Base-by-base conservation (phyloP, 2,888 invertebrate genomes). In the Philopedon plagiatum region DNA sequence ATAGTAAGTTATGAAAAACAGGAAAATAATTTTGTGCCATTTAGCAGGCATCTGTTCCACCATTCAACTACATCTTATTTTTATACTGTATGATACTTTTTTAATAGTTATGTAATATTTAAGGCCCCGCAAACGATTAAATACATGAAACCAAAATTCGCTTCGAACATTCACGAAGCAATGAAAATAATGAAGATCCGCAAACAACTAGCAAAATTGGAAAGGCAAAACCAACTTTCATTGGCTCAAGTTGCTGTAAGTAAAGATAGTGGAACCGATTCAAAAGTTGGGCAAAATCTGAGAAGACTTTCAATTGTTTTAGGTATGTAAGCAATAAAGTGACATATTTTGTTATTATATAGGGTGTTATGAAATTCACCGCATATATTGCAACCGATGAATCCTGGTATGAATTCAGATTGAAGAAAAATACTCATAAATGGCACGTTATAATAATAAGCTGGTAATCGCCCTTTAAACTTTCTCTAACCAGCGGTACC, bases 161-260 rank as follows among this genome's bases (percentile, higher is more conserved):
- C 91, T 0, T 90, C 90, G 0, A 92, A 92, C 82, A 87, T 91
- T 46, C 87, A 88, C 76, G 92, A 92, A 85, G 91, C 91, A 0
- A 89, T 88, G 77, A 88, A 87, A 76, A 83, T 91, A 61, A 91
- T 91, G 88, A 91, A 91, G 83, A 89, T 91, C 81, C 85, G 92
- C 5, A 91, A 89, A 75, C 89, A 90, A 76, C 83, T 92, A 73
- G 89, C 90, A 32, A 90, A 89, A 78, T 87, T 90, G 79, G 90
- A 90, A 78, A 87, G 88, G 63, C 88, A 81, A 51, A 82, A 80
- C 69, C 80, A 83, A 73, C 57, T 83, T 15, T 78, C 80, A 63
- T 70, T 81, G 69, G 66, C 88, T 4, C 29, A 68, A 11, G 37
- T 62, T 13, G 32, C 18, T 1, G 5, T 23, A 29, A 13, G 23